These are phyloP conservation scores for Zootermopsis nevadensis DNA, from an alignment of 2,888 invertebrate species.

Conservation along the genomic window DNA sequence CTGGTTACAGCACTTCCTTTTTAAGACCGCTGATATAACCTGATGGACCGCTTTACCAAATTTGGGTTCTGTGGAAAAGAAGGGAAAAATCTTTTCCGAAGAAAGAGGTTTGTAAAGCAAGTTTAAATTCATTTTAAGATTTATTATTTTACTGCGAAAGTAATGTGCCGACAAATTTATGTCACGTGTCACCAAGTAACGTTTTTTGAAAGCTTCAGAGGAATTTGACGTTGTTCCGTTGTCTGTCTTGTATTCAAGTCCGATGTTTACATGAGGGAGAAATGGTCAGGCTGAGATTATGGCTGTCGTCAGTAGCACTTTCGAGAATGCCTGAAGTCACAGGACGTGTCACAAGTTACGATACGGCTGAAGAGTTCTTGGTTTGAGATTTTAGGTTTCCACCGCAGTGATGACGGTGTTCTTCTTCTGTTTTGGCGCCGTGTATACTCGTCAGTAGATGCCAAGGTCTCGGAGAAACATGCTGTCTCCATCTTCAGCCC, in stretches of 20 bases:
- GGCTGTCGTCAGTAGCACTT: background rate
- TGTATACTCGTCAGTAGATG: no score
- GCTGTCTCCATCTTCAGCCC: no score
- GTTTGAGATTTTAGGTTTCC: no score
- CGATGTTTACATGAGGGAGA: background rate
- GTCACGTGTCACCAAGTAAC: background rate
- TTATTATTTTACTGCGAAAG: background rate
- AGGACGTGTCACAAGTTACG: background rate
- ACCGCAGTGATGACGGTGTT: no score
- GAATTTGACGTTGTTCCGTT: constrained; percentile 2
- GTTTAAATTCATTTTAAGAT: background rate
- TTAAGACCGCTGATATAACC: background rate
- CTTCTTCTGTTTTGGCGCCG: no score
- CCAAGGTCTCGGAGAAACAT: no score
- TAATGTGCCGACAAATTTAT: background rate
- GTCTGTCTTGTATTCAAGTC: background rate
- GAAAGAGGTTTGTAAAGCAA: background rate
- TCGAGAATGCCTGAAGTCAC: background rate
- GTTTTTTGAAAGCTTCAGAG: background rate
- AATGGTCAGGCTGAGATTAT: background rate
- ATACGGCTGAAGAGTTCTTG: background rate
- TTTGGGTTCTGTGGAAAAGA: constrained; percentile 2
- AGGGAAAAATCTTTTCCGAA: background rate
- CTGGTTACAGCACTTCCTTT: background rate
- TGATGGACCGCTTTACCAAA: background rate